phyloP scores from a whole-genome alignment of 2,797 vertebrate species.

The Sebastes minor region DNA sequence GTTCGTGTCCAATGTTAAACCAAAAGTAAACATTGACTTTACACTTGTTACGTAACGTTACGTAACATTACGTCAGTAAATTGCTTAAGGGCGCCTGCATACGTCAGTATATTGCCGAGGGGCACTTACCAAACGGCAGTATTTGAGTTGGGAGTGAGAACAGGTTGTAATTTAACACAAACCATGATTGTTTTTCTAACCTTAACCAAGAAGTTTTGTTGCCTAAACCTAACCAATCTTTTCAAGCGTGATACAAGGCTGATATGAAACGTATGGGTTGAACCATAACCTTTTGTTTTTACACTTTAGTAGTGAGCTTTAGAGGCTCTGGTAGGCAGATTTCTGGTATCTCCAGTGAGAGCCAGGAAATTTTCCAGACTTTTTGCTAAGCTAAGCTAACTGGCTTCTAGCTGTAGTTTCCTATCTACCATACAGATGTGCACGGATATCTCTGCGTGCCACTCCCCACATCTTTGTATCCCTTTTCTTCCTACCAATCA shows the following conservation, averaged over 20 bases:
- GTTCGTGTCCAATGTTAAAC: too few species aligned
- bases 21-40: too few species aligned
- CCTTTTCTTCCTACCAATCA: not conserved
- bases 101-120: too few species aligned
- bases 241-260: too few species aligned
- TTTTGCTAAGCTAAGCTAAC: not conserved
- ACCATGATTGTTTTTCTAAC: not conserved
- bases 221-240: not conserved
- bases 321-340: not conserved
- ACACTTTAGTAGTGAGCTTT: not conserved
- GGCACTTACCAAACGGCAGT: not conserved
- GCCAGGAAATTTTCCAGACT: not conserved
- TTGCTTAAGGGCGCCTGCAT: too few species aligned
- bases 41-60: too few species aligned
- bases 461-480: not conserved
- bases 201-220: not conserved
- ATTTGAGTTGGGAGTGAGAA: not conserved
- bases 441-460: not conserved
- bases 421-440: not conserved
- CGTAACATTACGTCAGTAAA: too few species aligned
- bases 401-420: not conserved
- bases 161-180: too few species aligned
- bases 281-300: not conserved
- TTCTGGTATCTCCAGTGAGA: not conserved
- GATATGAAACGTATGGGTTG: too few species aligned